phyloP scores from a whole-genome alignment of 2,888 invertebrate species.

The Polyommatus icarus region DNA sequence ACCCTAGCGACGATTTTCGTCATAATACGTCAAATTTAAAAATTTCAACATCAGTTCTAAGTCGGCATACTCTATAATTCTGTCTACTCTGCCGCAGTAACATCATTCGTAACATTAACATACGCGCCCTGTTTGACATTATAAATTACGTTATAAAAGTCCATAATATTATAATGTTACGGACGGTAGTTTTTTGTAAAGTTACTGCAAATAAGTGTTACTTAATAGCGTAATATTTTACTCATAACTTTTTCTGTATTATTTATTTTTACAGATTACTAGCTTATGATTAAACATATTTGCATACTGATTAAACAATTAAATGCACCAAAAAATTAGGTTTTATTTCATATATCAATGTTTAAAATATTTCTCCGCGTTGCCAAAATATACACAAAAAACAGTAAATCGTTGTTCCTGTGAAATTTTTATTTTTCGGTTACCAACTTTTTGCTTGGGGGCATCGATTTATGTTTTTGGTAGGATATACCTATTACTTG shows the following conservation, averaged over 20 bases:
- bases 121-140: not conserved
- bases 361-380: not conserved
- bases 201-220: not conserved
- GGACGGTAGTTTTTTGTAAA: not conserved
- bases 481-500: no score
- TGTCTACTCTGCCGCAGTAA: no score
- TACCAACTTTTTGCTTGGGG: not conserved
- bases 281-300: not conserved
- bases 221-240: not conserved
- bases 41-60: no score
- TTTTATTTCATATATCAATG: not conserved
- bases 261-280: not conserved
- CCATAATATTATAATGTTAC: conserved; percentile 1
- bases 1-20: no score
- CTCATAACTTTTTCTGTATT: not conserved
- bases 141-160: not conserved
- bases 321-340: not conserved
- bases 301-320: not conserved
- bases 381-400: not conserved
- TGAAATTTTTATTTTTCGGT: not conserved
- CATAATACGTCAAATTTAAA: no score
- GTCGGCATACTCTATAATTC: no score
- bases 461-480: not conserved
- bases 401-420: not conserved
- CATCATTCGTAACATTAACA: not conserved